phyloP scores from a whole-genome alignment of 1,140 invertebrate genomes.

The Lucilia cuprina region DNA sequence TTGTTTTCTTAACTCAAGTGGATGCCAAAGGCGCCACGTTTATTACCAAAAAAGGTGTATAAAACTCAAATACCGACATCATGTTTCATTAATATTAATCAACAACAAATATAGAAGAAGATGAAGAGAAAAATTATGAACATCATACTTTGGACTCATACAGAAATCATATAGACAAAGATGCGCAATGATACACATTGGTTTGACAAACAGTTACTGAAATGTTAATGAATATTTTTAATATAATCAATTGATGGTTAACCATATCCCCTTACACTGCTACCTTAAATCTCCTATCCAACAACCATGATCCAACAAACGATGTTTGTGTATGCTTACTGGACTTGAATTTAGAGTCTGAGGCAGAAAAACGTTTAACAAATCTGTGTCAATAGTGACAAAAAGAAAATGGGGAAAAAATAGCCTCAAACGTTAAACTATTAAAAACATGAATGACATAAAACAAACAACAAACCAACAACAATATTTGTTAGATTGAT shows the following conservation, averaged over 20 bases:
- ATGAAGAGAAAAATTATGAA: neutral
- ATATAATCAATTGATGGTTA: neutral
- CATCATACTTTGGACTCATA: neutral
- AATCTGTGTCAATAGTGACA: constrained; percentile 14
- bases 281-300: too few relatives aligned
- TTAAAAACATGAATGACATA: neutral
- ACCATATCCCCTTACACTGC: too few relatives aligned
- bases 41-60: neutral
- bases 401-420: neutral
- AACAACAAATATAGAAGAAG: neutral
- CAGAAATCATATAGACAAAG: too few relatives aligned
- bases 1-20: neutral
- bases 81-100: constrained; percentile 12
- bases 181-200: neutral
- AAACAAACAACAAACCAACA: neutral
- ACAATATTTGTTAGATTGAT: neutral
- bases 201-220: neutral
- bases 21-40: neutral
- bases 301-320: too few relatives aligned
- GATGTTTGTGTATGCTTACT: too few relatives aligned
- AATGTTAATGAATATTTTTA: constrained; percentile 3
- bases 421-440: neutral
- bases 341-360: neutral
- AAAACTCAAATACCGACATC: constrained; percentile 7
- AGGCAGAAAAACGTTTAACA: neutral